Evolutionary conservation across 2,888 invertebrate species (phyloP).

Genomic region (Nesidiocoris tenuis): DNA sequence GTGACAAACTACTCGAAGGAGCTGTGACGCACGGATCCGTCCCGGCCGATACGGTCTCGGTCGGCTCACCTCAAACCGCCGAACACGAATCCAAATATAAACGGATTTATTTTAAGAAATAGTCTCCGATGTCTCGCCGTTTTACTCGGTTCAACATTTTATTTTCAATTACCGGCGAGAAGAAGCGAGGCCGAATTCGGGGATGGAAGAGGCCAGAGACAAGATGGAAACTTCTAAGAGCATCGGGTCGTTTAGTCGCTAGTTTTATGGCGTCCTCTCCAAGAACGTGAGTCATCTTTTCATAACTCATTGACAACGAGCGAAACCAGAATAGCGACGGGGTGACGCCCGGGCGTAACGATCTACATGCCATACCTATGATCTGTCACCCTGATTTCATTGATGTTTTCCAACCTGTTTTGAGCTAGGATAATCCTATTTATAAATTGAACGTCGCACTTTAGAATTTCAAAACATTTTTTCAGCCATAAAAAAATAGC

Average conservation of each 20-base stretch:
- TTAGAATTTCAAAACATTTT: no score
- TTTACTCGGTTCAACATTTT: slow-evolving; percentile 26
- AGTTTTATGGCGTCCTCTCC: neutral
- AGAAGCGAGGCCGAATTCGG: neutral
- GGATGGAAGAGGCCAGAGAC: no score
- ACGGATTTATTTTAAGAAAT: slow-evolving; percentile 38
- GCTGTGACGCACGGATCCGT: neutral
- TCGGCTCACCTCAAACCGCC: slow-evolving; percentile 4
- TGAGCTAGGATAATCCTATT: no score
- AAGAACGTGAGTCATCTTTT: neutral
- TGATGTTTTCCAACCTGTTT: no score
- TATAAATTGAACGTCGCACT: neutral
- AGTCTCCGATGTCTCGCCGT: slow-evolving; percentile 22
- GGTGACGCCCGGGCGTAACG: neutral
- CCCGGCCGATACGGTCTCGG: neutral
- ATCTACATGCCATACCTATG: neutral
- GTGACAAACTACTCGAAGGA: slow-evolving; percentile 18
- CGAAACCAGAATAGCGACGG: neutral
- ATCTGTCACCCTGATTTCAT: neutral
- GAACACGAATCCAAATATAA: slow-evolving; percentile 32
- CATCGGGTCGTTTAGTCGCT: neutral
- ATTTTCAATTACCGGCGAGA: slow-evolving; percentile 14
- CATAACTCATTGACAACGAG: neutral
- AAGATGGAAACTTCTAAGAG: neutral
- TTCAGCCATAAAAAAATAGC: no score